phyloP scores from a whole-genome alignment of 2,888 invertebrate species.

The Coecobrya sp. region DNA sequence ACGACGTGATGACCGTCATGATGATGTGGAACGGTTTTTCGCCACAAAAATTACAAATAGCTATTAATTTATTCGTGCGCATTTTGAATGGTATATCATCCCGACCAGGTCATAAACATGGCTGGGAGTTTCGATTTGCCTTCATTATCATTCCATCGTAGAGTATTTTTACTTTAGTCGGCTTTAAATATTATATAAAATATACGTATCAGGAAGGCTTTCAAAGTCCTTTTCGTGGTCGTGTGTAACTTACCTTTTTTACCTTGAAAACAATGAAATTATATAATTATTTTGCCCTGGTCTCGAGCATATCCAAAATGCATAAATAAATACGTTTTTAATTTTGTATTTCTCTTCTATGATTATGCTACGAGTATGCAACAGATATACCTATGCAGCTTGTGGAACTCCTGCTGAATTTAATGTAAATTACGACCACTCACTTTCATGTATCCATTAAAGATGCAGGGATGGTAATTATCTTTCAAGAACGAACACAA shows the following conservation, averaged over 20 bases:
- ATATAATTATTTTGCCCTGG: conserved; percentile 29
- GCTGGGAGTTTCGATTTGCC: conserved; percentile 51
- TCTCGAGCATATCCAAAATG: neutral
- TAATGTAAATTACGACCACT: conserved; percentile 72
- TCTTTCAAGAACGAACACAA: conserved; percentile 71
- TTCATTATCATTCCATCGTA: conserved; percentile 59
- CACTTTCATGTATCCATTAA: conserved; percentile 69
- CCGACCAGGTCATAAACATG: conserved; percentile 60
- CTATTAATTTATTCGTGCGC: conserved; percentile 74
- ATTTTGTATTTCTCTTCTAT: neutral
- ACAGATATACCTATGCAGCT: neutral
- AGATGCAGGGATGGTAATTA: conserved; percentile 68
- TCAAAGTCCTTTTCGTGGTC: neutral
- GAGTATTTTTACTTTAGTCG: conserved; percentile 23
- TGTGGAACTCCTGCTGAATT: conserved; percentile 76
- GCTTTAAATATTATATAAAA: neutral
- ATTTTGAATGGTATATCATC: conserved; percentile 74
- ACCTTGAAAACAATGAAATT: neutral
- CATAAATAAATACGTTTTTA: conserved; percentile 17
- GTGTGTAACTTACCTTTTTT: neutral
- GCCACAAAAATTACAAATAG: conserved; percentile 75
- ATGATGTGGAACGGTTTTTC: conserved; percentile 59
- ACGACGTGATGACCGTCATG: conserved; percentile 45
- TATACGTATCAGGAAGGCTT: neutral
- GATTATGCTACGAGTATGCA: neutral